Evolutionary conservation across 1,140 invertebrate species (phyloP), one percentile per base, ranked within the genome.

Genomic region (Stegodyphus dumicola): DNA sequence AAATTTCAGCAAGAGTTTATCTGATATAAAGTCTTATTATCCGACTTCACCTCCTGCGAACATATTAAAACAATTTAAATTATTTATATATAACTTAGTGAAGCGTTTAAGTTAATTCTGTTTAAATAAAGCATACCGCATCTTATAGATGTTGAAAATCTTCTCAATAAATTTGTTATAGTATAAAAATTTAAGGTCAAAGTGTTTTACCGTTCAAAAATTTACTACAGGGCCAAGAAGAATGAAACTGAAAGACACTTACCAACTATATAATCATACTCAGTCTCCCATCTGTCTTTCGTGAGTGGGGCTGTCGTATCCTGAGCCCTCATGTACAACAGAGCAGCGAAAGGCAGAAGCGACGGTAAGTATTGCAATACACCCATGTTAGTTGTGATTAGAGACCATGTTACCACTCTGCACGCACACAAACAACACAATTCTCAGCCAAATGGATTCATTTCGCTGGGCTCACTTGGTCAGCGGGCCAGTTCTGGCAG

Each of bases 211-310:
- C n/a, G n/a, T 33, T 33, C 33, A 33, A 33, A 33, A 33, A 33
- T 33, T 33, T 33, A 3, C 3, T 33, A 33, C 3, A 33, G 33
- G 33, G 33, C 56, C 9, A 60, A 33, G 15, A 5, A 60, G 15
- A 15, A 11, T 60, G 7, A 18, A 67, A 67, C 11, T 1, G 17
- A 17, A 18, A n/a, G n/a, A 67, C 15, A 88, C 88, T 88, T 71
- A 89, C 88, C 84, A 10, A 90, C 85, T 80, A 97, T 95, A 87
- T 96, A 97, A 90, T 97, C 95, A 87, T 96, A 97, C 33, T 94
- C 92, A 1, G 93, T 92, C n/a, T 93, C 88, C 17, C 95, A 89
- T 6, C 92, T 89, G 48, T 93, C 93, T 1, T 93, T 92, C 1
- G 93, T 92, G 5, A 94, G 53, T 10, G 84, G 73, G 7, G 64